Evolutionary conservation across 2,888 invertebrate genomes (phyloP), one percentile per base, ranked within the genome.

Genomic region (Melipona bicolor): DNA sequence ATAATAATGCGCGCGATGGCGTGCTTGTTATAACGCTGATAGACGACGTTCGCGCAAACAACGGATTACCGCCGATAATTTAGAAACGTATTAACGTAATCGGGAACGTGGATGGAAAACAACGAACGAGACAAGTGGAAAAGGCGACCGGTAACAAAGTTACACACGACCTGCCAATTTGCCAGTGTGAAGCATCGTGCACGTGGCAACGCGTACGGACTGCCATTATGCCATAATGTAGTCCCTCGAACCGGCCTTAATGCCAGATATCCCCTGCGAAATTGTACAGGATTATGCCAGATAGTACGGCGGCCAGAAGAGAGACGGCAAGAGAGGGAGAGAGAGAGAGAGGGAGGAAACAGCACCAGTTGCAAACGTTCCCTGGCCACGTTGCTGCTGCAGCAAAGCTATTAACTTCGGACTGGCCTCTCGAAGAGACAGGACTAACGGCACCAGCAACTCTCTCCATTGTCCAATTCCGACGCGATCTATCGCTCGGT

Each of bases 221-320:
- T 69, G 83, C 90, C 84, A 87, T 89, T 88, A 88, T 81, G 84
- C 68, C 76, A 85, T 91, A 87, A 91, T 88, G 87, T 86, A 88
- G 85, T 88, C 83, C 73, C 67, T 67, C 79, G 87, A 86, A 89
- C 75, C 79, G 86, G 74, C 71, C 87, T 88, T 91, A 92, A 93
- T 91, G 91, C 88, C 91, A 90, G 89, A 92, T 92, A 92, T 92
- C 90, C 90, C 89, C 89, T 89, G 89, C 89, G 88, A 91, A 91
- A 92, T 92, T 90, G 89, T 90, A 86, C 89, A 87, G 82, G 89
- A 91, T 87, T 87, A 84, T 85, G 79, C 62, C 56, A 77, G 70
- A 69, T 73, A 70, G 56, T 68, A 52, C 4, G 72, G 64, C 62
- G 68, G 76, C 15, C 54, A 56, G 62, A 43, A 6, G 65, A 19